Evolutionary conservation across 2,797 vertebrate species (phyloP).

Genomic region (Emys orbicularis): DNA sequence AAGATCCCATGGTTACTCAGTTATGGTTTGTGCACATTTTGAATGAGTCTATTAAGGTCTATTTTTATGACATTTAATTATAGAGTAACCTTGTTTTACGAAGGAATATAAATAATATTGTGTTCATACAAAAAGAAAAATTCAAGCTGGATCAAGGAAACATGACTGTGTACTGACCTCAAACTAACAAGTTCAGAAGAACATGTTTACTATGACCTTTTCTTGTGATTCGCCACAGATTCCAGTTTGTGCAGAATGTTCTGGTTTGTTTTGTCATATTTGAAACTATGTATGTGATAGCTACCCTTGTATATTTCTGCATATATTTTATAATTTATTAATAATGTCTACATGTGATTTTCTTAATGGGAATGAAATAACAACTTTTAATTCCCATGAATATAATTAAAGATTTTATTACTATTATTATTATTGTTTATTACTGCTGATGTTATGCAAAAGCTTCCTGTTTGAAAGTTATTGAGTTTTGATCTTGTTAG

Average conservation of each 20-base stretch:
- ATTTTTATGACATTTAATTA: background rate
- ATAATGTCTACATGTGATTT: background rate
- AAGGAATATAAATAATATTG: background rate
- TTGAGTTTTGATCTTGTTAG: background rate
- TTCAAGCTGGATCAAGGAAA: background rate
- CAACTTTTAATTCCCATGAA: background rate
- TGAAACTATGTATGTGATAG: background rate
- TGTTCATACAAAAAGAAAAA: background rate
- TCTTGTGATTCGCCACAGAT: background rate
- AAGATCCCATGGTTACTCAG: background rate
- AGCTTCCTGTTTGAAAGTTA: background rate
- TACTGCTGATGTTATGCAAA: background rate
- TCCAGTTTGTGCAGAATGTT: background rate
- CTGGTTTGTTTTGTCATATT: background rate
- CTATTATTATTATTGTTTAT: background rate
- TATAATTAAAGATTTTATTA: background rate
- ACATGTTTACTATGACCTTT: background rate
- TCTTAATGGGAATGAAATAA: background rate
- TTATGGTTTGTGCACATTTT: background rate
- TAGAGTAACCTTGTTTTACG: background rate
- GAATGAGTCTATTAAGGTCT: background rate
- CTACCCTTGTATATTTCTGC: background rate
- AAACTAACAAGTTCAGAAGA: background rate
- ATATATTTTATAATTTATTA: background rate
- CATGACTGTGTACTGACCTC: background rate